A percentile compares a stretch with the other conserved stretches of the same genome.
These are phyloP conservation scores for Sebastes steindachneri DNA, from an alignment of 2,797 vertebrate genomes.

Conservation along the genomic window DNA sequence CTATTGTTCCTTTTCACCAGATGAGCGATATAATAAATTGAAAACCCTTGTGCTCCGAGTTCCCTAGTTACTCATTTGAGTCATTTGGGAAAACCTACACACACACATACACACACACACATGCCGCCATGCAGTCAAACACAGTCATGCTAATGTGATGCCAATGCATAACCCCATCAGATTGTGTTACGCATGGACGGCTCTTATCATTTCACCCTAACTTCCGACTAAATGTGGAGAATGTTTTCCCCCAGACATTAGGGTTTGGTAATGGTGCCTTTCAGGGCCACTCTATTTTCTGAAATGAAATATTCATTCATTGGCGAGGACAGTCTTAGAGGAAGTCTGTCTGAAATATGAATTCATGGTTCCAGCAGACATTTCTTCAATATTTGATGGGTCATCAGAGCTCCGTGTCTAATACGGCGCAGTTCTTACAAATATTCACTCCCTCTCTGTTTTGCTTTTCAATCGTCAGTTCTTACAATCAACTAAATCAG, in stretches of 20 bases:
- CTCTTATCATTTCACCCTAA: conserved; percentile 76
- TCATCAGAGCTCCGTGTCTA: conserved; percentile 76
- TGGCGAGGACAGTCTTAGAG: conserved; percentile 75
- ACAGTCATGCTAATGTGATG: conserved; percentile 73
- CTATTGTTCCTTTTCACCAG: conserved; percentile 46
- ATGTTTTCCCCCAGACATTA: conserved; percentile 74
- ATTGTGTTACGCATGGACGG: conserved; percentile 71
- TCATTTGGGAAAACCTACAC: conserved; percentile 41
- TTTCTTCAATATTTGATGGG: conserved; percentile 87
- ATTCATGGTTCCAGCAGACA: conserved; percentile 80
- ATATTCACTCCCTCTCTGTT: conserved; percentile 55
- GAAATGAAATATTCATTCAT: conserved; percentile 84
- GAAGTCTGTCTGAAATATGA: conserved; percentile 79
- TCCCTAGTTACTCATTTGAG: conserved; percentile 45
- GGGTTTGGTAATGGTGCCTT: conserved; percentile 79
- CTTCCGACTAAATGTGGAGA: conserved; percentile 74
- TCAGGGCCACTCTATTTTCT: conserved; percentile 81
- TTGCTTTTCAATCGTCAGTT: conserved; percentile 30
- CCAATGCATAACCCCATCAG: conserved; percentile 78
- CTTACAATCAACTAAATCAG: conserved; percentile 31
- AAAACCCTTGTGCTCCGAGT: conserved; percentile 44
- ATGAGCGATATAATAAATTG: conserved; percentile 55
- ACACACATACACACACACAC: background rate
- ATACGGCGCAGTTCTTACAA: conserved; percentile 57
- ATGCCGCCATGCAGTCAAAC: conserved; percentile 40